These are phyloP conservation scores for Mythimna ferrago DNA, from an alignment of 2,888 invertebrate genomes.

Conservation along the genomic window DNA sequence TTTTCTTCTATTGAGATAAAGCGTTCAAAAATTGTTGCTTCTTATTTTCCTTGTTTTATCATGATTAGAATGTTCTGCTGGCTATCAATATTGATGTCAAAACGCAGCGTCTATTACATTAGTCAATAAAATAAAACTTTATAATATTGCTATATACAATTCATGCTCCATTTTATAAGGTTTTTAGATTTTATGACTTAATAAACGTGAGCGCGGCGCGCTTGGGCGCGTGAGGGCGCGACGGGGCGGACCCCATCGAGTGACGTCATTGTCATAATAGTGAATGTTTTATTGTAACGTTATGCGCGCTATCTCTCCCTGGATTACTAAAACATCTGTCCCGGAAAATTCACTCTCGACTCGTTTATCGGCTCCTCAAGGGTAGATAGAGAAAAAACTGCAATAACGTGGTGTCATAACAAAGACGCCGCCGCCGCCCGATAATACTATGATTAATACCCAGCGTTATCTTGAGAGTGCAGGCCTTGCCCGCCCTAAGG, in stretches of 20 bases:
- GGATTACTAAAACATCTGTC: slow-evolving; percentile 90
- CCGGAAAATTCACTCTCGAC: slow-evolving; percentile 89
- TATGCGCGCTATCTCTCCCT: slow-evolving; percentile 71
- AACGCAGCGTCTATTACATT: slow-evolving; percentile 15
- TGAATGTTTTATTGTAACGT: slow-evolving; percentile 83
- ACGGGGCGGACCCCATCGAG: slow-evolving; percentile 59
- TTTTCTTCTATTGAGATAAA: not conserved
- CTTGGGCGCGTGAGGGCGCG: slow-evolving; percentile 52
- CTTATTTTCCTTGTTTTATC: not conserved
- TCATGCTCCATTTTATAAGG: slow-evolving; percentile 52
- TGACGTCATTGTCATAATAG: slow-evolving; percentile 78
- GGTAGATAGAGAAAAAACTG: slow-evolving; percentile 89
- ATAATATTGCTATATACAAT: slow-evolving; percentile 41
- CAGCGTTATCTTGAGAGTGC: slow-evolving; percentile 89
- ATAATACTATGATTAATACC: slow-evolving; percentile 91
- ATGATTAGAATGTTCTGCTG: not conserved
- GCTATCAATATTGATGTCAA: slow-evolving; percentile 21
- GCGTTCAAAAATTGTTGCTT: not conserved
- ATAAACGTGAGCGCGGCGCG: slow-evolving; percentile 48
- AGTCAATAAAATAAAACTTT: slow-evolving; percentile 42
- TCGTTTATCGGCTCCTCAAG: slow-evolving; percentile 84
- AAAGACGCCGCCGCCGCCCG: slow-evolving; percentile 88
- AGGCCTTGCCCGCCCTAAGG: slow-evolving; percentile 82
- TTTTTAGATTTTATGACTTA: slow-evolving; percentile 60
- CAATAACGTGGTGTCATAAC: slow-evolving; percentile 90